Percentiles rank a stretch among this genome's conserved stretches.
Evolutionary conservation across 2,888 invertebrate species (phyloP).

Genomic region (Drosophila subquinaria): DNA sequence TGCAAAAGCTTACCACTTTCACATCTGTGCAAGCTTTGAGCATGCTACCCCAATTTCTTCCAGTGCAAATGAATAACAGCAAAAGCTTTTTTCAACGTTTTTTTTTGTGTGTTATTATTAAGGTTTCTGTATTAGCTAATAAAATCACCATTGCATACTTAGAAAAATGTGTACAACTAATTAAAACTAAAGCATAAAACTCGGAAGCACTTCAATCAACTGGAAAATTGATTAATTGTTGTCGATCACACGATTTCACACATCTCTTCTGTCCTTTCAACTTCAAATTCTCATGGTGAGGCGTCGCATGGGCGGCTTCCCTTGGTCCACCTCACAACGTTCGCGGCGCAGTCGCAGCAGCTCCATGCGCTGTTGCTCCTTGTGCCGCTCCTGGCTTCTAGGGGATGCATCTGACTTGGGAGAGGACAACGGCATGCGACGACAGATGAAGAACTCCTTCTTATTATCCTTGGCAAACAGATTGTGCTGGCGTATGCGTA

Average conservation of each 20-base stretch:
- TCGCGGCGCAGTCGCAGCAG: constrained; percentile 58
- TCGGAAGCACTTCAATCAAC: constrained; percentile 58
- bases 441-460: constrained; percentile 47
- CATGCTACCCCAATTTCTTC: not conserved
- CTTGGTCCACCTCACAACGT: constrained; percentile 51
- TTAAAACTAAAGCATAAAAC: constrained; percentile 50
- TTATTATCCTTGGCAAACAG: constrained; percentile 48
- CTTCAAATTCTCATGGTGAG: constrained; percentile 49
- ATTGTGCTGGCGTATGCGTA: constrained; percentile 56
- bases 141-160: constrained; percentile 61
- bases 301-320: constrained; percentile 48
- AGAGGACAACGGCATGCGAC: constrained; percentile 40
- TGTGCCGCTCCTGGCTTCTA: constrained; percentile 33
- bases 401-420: constrained; percentile 42
- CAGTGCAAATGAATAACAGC: constrained; percentile 11
- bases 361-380: constrained; percentile 50
- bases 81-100: constrained; percentile 27
- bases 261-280: not conserved
- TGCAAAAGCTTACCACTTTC: not conserved
- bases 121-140: constrained; percentile 42
- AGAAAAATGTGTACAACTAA: constrained; percentile 17
- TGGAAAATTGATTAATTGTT: constrained; percentile 16
- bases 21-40: not conserved
- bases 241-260: constrained; percentile 31
- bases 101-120: not conserved